Base-by-base conservation (phyloP, 2,888 invertebrate genomes). In the Chelonus formosanus region DNA sequence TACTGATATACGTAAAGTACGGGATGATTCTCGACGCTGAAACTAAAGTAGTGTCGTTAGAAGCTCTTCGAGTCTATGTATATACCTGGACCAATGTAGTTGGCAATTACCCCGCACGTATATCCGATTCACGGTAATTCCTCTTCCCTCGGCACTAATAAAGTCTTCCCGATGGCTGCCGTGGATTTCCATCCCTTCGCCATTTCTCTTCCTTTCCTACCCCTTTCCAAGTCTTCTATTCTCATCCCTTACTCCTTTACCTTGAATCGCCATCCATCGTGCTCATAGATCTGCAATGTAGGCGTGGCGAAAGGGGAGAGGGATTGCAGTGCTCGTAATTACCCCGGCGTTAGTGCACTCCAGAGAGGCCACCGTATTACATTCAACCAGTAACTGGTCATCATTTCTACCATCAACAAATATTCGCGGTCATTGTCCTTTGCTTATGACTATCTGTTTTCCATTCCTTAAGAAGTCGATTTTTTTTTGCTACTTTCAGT, bases 201-300 rank as follows among this genome's bases (percentile, higher is more conserved):
- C 59, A 55, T 61, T 62, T 54, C 50, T 50, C 45, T 55, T 32
- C 32, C 31, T 43, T 20, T 57, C 35, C 10, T 10, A 20, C 44
- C 50, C 34, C 52, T 8, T 47, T 60, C n/a, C 52, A 47, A 34
- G 20, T 34, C n/a, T 7, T 45, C 32, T 54, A 40, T 56, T 50
- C 35, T 34, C 53, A 32, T 53, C 20, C 32, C 45, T 32, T 20
- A 10, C 32, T 54, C 55, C 36, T 59, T 56, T 56, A 35, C 58
- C 67, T 71, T 64, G 40, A 55, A 60, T 60, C 48, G 60, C 65
- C 71, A 76, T 78, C 73, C 75, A 76, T 74, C 74, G 76, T 75
- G 74, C 78, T 76, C 79, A 70, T 74, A 78, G 79, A 79, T 79
- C 75, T 78, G 78, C 75, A 75, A 69, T 71, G 74, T 75, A 73